A percentile compares a stretch with the other conserved stretches of the same genome.
Conservation (phyloP, 2,113 vertebrate species). For the Eublepharis macularius region DNA sequence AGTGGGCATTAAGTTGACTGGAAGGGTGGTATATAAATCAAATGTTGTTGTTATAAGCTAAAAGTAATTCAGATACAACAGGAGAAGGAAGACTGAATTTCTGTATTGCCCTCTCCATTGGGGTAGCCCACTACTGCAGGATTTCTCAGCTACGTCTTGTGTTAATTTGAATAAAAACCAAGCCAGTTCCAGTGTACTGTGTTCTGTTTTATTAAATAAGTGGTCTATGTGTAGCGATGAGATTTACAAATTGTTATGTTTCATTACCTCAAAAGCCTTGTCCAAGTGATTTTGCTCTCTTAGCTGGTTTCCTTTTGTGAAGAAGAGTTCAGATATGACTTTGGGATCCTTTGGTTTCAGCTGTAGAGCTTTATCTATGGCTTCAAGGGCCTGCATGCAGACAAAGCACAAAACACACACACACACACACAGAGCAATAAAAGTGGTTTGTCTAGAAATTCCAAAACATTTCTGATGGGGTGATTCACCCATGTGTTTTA, state of each 20-base stretch:
- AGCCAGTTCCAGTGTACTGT: background rate
- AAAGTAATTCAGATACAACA: background rate
- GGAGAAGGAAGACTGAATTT: background rate
- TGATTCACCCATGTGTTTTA: background rate
- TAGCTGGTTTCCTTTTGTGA: constrained; percentile 93
- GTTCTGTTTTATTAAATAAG: background rate
- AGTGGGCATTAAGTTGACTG: too few species aligned
- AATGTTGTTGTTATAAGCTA: background rate
- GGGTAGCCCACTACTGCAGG: background rate
- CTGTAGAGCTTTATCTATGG: constrained; percentile 86
- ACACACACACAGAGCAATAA: background rate
- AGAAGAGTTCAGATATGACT: constrained; percentile 87
- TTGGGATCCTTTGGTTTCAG: constrained; percentile 85
- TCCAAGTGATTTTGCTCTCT: constrained; percentile 90
- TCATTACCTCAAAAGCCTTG: constrained; percentile 85
- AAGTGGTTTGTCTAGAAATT: background rate
- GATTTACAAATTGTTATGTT: background rate
- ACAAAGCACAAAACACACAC: constrained; percentile 1
- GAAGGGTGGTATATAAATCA: too few species aligned
- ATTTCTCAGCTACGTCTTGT: background rate
- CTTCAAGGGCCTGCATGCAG: constrained; percentile 80
- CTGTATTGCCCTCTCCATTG: background rate
- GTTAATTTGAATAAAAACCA: background rate
- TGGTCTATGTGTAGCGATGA: background rate
- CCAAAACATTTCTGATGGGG: background rate